Base-by-base conservation (phyloP, 2,888 invertebrate genomes). In the Myopa testacea region DNA sequence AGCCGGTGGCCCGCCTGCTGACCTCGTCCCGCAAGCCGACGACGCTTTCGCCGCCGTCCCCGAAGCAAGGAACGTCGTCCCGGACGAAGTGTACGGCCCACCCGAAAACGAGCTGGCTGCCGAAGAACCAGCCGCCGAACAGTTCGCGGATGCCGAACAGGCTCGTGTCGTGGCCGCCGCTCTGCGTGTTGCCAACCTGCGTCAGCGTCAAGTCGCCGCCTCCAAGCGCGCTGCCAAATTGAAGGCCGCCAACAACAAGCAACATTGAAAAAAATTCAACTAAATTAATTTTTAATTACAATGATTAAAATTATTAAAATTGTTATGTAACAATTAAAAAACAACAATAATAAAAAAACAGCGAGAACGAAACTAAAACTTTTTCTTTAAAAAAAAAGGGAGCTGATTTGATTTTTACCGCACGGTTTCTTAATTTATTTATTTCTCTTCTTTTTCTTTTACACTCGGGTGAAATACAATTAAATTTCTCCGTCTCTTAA, bases 1-100 rank as follows among this genome's bases (percentile, higher is more conserved):
- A 5, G 84, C 79, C 50, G 50, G 50, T 50, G 14, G 50, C 7
- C 77, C 81, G 12, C 73, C 79, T 34, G 76, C 65, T 4, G 71
- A 10, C 7, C 34, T 45, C 50, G 3, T 72, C 6, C 45, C 72
- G 7, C 73, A 40, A 40, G 38, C 78, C 69, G 80, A 78, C 12
- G 71, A 72, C 34, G 70, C 76, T 1, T 77, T 77, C 14, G 78
- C 75, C 80, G 62, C 84, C 4, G 78, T 82, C 0, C 79, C 83
- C 75, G 85, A 85, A 78, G 83, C 80, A 26, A 26, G 26, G 26
- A 26, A 26, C 26, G 26, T 26, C 70, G 81, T 83, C 50, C 86
- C 86, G 78, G 85, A 86, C 70, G 86, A 86, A 81, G 81, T 86
- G 0, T 86, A 86, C 73, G 86, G 86, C 4, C 86, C 86, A 6